These are phyloP conservation scores for Arctia plantaginis DNA, from an alignment of 2,888 invertebrate species.

Conservation along the genomic window DNA sequence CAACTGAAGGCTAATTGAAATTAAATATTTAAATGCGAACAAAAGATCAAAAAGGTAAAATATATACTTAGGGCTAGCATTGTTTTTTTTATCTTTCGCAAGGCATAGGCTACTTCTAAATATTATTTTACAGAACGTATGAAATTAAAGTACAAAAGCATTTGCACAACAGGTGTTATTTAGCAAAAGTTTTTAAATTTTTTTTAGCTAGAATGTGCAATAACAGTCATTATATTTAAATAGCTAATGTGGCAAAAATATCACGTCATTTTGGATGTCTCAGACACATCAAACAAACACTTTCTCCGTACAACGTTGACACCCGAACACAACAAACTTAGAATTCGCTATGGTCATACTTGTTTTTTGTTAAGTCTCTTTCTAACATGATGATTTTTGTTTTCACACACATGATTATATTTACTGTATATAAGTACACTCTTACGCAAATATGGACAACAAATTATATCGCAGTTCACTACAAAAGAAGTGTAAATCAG, in stretches of 20 bases:
- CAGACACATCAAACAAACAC: slow-evolving; percentile 33
- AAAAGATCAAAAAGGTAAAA: not conserved
- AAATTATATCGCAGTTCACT: no score
- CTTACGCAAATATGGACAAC: no score
- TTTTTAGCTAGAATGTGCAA: slow-evolving; percentile 42
- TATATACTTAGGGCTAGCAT: not conserved
- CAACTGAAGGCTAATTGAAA: no score
- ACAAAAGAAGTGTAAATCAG: no score
- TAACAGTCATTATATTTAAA: slow-evolving; percentile 29
- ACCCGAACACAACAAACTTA: slow-evolving; percentile 27
- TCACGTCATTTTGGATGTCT: slow-evolving; percentile 46
- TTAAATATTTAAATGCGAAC: no score
- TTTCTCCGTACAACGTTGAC: slow-evolving; percentile 37
- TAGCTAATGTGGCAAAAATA: slow-evolving; percentile 46
- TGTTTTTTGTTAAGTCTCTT: not conserved
- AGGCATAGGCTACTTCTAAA: not conserved
- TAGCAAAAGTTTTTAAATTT: slow-evolving; percentile 13
- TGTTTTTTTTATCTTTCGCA: not conserved
- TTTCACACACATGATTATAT: not conserved
- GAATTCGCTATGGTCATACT: slow-evolving; percentile 13
- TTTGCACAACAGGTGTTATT: slow-evolving; percentile 32
- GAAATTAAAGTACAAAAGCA: slow-evolving; percentile 26
- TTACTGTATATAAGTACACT: no score
- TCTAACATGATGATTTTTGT: not conserved
- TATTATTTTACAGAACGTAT: slow-evolving; percentile 21